Evolutionary conservation across 1,140 invertebrate species (phyloP).

Genomic region (Drosophila kurseongensis): DNA sequence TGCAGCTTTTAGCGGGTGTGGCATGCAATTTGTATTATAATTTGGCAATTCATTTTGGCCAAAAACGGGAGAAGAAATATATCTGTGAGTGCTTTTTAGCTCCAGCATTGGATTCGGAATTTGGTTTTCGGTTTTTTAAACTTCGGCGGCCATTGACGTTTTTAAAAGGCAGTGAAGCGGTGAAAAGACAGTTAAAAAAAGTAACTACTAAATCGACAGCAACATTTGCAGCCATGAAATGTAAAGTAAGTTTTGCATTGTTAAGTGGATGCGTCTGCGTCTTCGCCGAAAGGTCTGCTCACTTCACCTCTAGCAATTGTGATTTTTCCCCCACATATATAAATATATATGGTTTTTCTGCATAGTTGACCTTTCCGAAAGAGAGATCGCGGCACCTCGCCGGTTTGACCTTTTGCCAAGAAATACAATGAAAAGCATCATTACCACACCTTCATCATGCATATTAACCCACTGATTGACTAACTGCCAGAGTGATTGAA

Average conservation of each 20-base stretch:
- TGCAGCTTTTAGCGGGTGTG: conserved; percentile 53
- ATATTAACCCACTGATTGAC: conserved; percentile 42
- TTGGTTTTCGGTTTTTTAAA: conserved; percentile 4
- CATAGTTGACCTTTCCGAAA: conserved; percentile 55
- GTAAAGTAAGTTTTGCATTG: conserved; percentile 64
- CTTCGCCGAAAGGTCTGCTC: conserved; percentile 54
- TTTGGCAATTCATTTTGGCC: conserved; percentile 70
- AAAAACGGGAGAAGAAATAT: conserved; percentile 13
- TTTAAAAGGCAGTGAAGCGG: conserved; percentile 47
- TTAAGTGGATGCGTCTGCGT: conserved; percentile 57
- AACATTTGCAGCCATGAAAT: conserved; percentile 59
- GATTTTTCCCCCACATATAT: conserved; percentile 4
- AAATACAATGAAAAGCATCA: conserved; percentile 16
- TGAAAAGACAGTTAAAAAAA: conserved; percentile 15
- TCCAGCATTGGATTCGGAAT: conserved; percentile 17
- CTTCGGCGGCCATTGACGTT: conserved; percentile 49
- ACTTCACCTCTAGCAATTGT: conserved; percentile 6
- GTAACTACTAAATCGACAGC: conserved; percentile 12
- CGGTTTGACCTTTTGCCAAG: conserved; percentile 40
- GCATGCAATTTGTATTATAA: conserved; percentile 75
- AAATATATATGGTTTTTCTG: neutral
- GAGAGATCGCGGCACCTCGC: conserved; percentile 35
- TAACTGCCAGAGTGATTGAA: conserved; percentile 25
- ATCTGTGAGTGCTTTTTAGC: conserved; percentile 4
- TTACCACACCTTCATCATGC: conserved; percentile 46